Evolutionary conservation across 2,888 invertebrate species (phyloP), one percentile per base, ranked within the genome.

Genomic region (Vesta saturnalis): DNA sequence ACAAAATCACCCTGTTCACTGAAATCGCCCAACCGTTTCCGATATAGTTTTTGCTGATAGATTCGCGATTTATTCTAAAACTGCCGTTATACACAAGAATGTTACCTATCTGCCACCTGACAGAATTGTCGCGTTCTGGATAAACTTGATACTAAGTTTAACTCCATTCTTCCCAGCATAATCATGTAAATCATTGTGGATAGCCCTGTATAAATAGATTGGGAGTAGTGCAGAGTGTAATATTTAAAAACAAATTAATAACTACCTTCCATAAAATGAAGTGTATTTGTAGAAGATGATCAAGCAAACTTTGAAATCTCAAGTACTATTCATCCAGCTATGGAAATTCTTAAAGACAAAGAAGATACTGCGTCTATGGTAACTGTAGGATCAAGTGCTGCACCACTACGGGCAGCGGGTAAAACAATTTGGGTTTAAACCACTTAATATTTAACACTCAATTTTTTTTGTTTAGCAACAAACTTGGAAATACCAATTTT

Each of bases 261-360:
- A 4, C 6, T 6, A n/a, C 12, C 4, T 10, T 55, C 19, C n/a
- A 6, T 22, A 19, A 2, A 55, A 55, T 8, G 8, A 8, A 4
- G 12, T 49, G 15, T 49, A 5, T 18, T 58, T 58, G 18, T 19
- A 58, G 58, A 43, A 58, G 58, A 39, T n/a, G 58, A 43, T 3
- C 39, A 39, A 18, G 2, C 14, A 19, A 19, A 58, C 18, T 58
- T 43, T n/a, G 58, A 58, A 19, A 8, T 18, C 10, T 2, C 19
- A 12, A 58, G 58, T n/a, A n/a, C 5, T 12, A 58, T 58, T 1
- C 30, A 43, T 39, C 43, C 58, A 14, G 43, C 6, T 19, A 58
- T 58, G 58, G 58, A 58, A 19, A 10, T n/a, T 30, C 46, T 58
- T 8, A 16, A 18, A 1, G 16, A 58, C 16, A 56, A 30, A 23